Conservation (phyloP, 2,113 vertebrate species). For the Toxotes chatareus region DNA sequence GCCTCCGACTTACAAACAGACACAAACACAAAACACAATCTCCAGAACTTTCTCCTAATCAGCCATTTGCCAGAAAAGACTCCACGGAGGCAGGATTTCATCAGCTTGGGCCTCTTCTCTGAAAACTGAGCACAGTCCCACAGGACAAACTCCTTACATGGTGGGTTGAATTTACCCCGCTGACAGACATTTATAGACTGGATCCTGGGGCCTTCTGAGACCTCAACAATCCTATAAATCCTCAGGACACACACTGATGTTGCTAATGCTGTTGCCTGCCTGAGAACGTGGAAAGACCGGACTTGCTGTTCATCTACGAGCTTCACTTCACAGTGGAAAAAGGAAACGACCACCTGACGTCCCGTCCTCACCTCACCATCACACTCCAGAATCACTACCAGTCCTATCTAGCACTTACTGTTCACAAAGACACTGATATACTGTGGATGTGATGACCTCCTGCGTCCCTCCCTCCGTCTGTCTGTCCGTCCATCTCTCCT, state of each 20-base stretch:
- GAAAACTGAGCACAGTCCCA: slow-evolving; percentile 54
- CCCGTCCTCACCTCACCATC: slow-evolving; percentile 16
- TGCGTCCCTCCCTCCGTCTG: not conserved
- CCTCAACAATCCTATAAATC: slow-evolving; percentile 26
- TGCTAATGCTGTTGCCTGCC: slow-evolving; percentile 49
- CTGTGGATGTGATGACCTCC: slow-evolving; percentile 42
- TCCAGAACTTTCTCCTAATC: slow-evolving; percentile 16
- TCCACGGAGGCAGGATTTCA: not conserved
- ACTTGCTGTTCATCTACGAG: slow-evolving; percentile 5
- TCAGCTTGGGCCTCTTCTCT: slow-evolving; percentile 16
- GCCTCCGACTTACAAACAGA: slow-evolving; percentile 8
- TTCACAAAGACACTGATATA: slow-evolving; percentile 57
- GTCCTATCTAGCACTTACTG: slow-evolving; percentile 58
- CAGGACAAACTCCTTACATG: not conserved
- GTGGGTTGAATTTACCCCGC: not conserved
- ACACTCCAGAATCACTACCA: slow-evolving; percentile 33
- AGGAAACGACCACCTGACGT: not conserved
- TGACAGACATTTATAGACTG: slow-evolving; percentile 29
- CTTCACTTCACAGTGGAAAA: slow-evolving; percentile 18
- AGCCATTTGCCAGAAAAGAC: not conserved
- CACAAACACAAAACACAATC: slow-evolving; percentile 3
- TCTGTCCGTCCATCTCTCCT: not conserved
- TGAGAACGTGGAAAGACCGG: slow-evolving; percentile 20
- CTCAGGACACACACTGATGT: slow-evolving; percentile 64
- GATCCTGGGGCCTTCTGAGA: slow-evolving; percentile 26